Conservation (phyloP, 2,888 invertebrate species). For the Hipparchia semele region DNA sequence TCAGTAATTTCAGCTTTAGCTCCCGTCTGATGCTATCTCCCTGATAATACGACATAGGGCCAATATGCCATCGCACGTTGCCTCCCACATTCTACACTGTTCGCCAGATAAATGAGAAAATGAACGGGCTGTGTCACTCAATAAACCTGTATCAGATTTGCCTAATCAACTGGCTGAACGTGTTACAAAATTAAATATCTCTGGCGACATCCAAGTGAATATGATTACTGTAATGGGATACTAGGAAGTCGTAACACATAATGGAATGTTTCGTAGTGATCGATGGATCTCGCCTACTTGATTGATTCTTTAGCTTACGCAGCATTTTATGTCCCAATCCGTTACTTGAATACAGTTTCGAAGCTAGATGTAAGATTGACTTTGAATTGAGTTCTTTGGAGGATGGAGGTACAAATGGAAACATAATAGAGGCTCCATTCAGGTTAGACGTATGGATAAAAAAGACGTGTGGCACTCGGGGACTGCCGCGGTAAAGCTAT, state of each 20-base stretch:
- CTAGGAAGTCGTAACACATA: conserved; percentile 47
- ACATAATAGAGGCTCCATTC: too few relatives aligned
- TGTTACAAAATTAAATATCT: conserved; percentile 11
- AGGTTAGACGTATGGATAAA: too few relatives aligned
- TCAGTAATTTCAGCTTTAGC: too few relatives aligned
- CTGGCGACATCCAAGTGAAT: conserved; percentile 28
- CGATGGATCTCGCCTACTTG: conserved; percentile 54
- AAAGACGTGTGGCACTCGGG: too few relatives aligned
- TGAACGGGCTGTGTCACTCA: background rate
- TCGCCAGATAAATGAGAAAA: too few relatives aligned
- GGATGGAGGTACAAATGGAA: too few relatives aligned
- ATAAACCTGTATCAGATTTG: conserved; percentile 3
- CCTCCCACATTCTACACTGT: too few relatives aligned
- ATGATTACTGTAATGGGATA: conserved; percentile 32
- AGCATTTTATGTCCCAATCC: conserved; percentile 41
- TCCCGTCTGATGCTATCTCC: too few relatives aligned
- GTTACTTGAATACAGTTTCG: background rate
- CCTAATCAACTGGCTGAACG: conserved; percentile 8
- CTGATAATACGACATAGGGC: too few relatives aligned
- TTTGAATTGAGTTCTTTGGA: background rate
- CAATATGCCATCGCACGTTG: too few relatives aligned
- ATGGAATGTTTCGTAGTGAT: conserved; percentile 48
- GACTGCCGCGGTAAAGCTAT: too few relatives aligned
- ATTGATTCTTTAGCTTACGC: conserved; percentile 44
- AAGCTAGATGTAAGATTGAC: background rate